These are phyloP conservation scores for Clepsis dumicolana DNA, from an alignment of 2,888 invertebrate species.

Conservation along the genomic window DNA sequence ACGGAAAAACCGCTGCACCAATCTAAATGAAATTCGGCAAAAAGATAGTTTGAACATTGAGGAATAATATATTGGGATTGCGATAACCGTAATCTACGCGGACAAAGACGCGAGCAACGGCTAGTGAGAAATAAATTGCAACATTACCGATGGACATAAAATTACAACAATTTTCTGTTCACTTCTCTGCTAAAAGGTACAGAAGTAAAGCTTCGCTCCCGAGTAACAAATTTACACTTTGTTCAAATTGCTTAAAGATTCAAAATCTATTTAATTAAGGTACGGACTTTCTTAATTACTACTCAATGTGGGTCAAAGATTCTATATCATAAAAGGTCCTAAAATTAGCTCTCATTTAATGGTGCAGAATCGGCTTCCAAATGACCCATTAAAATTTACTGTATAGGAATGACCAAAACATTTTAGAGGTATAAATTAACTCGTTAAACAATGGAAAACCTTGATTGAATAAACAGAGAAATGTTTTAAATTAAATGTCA, in stretches of 20 bases:
- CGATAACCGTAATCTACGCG: too few species aligned
- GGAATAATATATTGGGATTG: too few species aligned
- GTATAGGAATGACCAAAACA: conserved; percentile 1
- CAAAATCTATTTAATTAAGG: conserved; percentile 16
- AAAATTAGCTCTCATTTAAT: neutral
- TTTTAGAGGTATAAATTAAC: conserved; percentile 7
- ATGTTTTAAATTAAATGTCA: neutral
- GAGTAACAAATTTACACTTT: neutral
- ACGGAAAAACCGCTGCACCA: too few species aligned
- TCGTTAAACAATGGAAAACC: conserved; percentile 11
- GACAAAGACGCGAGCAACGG: too few species aligned
- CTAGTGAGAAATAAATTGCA: too few species aligned
- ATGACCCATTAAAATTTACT: conserved; percentile 6
- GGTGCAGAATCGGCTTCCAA: neutral
- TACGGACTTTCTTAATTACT: conserved; percentile 7
- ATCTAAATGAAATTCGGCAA: too few species aligned
- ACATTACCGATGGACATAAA: neutral
- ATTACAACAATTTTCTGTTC: neutral
- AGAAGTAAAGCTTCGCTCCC: neutral
- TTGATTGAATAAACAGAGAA: neutral
- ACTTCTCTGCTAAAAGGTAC: neutral
- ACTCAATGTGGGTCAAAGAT: conserved; percentile 12
- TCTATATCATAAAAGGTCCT: conserved; percentile 8
- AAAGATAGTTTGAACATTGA: too few species aligned
- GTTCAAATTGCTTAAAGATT: neutral